Percentiles rank a stretch among this genome's conserved stretches.
Evolutionary conservation across 1,140 invertebrate genomes (phyloP).

Genomic region (Psix sp.): DNA sequence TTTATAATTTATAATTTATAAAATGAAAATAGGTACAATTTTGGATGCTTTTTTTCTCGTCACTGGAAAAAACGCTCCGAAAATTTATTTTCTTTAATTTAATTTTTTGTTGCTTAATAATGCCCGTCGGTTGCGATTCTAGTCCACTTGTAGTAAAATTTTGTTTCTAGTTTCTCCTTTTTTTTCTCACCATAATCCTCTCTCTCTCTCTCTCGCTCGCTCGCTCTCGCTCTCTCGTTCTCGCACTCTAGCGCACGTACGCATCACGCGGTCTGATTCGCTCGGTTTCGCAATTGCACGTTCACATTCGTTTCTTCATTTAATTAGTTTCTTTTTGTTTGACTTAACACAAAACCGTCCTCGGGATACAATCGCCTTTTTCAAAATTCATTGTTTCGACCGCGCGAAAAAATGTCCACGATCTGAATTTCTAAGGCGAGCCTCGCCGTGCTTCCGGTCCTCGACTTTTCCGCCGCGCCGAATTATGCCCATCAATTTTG

Average conservation of each 20-base stretch:
- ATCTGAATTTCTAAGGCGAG: conserved; percentile 66
- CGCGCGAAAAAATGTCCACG: conserved; percentile 59
- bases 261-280: conserved; percentile 24
- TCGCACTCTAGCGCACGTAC: conserved; percentile 42
- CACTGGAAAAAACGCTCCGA: conserved; percentile 75
- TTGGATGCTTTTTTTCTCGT: conserved; percentile 75
- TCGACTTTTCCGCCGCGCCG: conserved; percentile 53
- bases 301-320: conserved; percentile 11
- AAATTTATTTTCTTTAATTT: conserved; percentile 70
- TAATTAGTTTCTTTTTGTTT: background rate
- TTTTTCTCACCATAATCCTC: conserved; percentile 4
- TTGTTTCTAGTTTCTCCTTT: conserved; percentile 68
- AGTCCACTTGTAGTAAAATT: conserved; percentile 78
- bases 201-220: conserved; percentile 3
- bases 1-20: conserved; percentile 78
- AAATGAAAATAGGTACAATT: conserved; percentile 79
- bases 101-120: conserved; percentile 70
- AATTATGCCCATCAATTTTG: conserved; percentile 63
- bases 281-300: conserved; percentile 39
- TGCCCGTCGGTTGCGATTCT: conserved; percentile 78
- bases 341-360: conserved; percentile 34
- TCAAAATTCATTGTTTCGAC: conserved; percentile 48
- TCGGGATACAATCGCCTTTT: conserved; percentile 60
- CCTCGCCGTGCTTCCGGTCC: conserved; percentile 55
- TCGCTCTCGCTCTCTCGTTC: conserved; percentile 35